phyloP scores from a whole-genome alignment of 2,888 invertebrate species.

The Priocnemis perturbator region DNA sequence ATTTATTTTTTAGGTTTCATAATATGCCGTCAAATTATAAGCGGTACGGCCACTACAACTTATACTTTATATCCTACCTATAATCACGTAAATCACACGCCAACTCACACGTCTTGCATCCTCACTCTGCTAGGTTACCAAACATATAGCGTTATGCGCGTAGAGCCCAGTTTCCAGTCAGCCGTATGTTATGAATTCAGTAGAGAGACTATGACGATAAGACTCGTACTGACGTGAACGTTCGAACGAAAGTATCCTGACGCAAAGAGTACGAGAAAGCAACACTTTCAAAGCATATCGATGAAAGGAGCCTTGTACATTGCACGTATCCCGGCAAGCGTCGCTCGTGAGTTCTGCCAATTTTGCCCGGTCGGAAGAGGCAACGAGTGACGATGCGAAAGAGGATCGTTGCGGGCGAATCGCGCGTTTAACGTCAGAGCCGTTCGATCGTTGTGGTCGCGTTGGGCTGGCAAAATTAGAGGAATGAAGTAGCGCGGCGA shows the following conservation, averaged over 20 bases:
- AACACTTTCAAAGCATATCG: not conserved
- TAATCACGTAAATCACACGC: conserved; percentile 44
- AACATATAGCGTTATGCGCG: conserved; percentile 34
- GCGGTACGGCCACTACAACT: conserved; percentile 72
- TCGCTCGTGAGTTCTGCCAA: not conserved
- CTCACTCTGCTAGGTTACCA: conserved; percentile 54
- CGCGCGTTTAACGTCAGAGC: no score
- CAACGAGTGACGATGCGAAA: conserved; percentile 9
- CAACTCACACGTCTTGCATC: conserved; percentile 48
- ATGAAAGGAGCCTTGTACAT: not conserved
- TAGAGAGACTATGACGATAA: conserved; percentile 18
- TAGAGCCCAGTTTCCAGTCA: conserved; percentile 28
- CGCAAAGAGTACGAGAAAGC: not conserved
- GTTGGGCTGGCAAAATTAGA: no score
- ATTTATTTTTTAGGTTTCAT: conserved; percentile 75
- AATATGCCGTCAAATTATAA: conserved; percentile 75
- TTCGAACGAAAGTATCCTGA: not conserved
- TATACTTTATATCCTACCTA: conserved; percentile 57
- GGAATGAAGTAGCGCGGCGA: no score
- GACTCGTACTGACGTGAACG: conserved; percentile 1
- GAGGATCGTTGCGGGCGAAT: not conserved
- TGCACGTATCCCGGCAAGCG: not conserved
- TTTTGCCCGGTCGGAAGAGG: not conserved
- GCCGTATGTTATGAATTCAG: conserved; percentile 8
- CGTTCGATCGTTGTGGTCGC: no score